These are phyloP conservation scores for Synchiropus splendidus DNA, from an alignment of 2,113 vertebrate species.

Conservation along the genomic window DNA sequence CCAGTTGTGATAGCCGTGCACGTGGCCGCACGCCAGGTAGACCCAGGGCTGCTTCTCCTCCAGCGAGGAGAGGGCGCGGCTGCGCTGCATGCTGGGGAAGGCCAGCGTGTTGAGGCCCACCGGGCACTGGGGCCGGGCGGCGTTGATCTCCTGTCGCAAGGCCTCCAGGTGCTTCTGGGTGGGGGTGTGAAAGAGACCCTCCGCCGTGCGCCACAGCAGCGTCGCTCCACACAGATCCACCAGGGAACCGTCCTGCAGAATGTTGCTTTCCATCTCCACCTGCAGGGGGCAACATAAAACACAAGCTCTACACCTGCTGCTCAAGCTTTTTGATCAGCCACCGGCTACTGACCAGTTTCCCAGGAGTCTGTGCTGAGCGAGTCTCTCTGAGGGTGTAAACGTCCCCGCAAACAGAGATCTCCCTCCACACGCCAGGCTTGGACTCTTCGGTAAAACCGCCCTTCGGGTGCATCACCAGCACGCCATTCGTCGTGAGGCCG, in stretches of 20 bases:
- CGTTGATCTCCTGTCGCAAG: constrained; percentile 93
- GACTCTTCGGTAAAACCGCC: constrained; percentile 95
- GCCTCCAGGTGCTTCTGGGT: constrained; percentile 98
- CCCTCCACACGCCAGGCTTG: constrained; percentile 88
- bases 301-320: not conserved
- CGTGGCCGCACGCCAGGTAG: constrained; percentile 90
- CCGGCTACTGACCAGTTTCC: constrained; percentile 82
- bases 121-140: constrained; percentile 86
- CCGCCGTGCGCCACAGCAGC: constrained; percentile 88
- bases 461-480: constrained; percentile 93
- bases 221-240: constrained; percentile 95
- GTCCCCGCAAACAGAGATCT: constrained; percentile 95
- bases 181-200: constrained; percentile 87
- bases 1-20: constrained; percentile 97
- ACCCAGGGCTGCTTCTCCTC: constrained; percentile 98
- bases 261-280: constrained; percentile 92
- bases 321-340: not conserved
- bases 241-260: constrained; percentile 90
- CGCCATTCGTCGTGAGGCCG: constrained; percentile 92
- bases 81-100: constrained; percentile 92
- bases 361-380: constrained; percentile 88
- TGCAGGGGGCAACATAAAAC: constrained; percentile 30
- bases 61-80: constrained; percentile 86
- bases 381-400: constrained; percentile 95
- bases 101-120: constrained; percentile 94